Conservation (phyloP, 2,888 invertebrate species). For the Julus scanicus region DNA sequence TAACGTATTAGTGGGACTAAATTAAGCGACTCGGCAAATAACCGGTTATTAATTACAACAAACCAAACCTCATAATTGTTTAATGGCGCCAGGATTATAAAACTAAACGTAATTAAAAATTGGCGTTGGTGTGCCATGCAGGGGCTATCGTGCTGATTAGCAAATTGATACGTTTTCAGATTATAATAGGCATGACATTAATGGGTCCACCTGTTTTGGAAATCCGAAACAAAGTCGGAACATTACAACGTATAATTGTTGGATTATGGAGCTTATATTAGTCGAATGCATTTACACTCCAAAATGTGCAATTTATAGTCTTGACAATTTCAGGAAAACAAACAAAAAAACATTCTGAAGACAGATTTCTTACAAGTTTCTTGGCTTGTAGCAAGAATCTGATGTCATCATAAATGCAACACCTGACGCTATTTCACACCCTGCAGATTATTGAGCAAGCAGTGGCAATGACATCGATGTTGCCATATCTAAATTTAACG, state of each 20-base stretch:
- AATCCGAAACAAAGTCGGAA: background rate
- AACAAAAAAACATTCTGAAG: background rate
- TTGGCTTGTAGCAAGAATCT: background rate
- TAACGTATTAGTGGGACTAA: background rate
- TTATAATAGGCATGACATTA: constrained; percentile 34
- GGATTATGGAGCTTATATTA: background rate
- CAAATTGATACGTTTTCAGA: constrained; percentile 13
- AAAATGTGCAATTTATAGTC: background rate
- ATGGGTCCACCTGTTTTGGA: constrained; percentile 19
- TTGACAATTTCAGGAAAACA: background rate
- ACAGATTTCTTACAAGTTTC: background rate
- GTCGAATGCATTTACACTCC: background rate
- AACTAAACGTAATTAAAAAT: constrained; percentile 34
- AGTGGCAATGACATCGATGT: background rate
- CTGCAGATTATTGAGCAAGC: background rate
- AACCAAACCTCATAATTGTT: constrained; percentile 32
- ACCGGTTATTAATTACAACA: constrained; percentile 36
- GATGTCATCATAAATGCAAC: background rate
- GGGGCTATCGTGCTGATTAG: constrained; percentile 27
- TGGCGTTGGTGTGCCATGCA: background rate
- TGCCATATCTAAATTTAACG: background rate
- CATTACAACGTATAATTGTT: background rate
- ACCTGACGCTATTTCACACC: constrained; percentile 7
- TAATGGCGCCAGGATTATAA: constrained; percentile 36
- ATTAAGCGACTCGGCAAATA: background rate